Conservation (phyloP, 2,797 vertebrate genomes). For the Neomorphus geoffroyi region DNA sequence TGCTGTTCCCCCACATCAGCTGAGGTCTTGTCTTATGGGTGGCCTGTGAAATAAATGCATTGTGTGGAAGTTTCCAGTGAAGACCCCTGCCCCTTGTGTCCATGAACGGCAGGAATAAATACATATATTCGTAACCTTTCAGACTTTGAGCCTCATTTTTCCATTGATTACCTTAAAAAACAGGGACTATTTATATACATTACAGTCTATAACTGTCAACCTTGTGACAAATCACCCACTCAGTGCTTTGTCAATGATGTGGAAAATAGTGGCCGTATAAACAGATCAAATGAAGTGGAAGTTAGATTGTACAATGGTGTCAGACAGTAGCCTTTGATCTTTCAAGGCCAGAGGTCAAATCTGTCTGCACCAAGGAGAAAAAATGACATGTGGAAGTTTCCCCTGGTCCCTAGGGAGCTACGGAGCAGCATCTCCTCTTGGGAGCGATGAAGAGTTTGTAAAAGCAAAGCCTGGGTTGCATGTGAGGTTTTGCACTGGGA, state of each 20-base stretch:
- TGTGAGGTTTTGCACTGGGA: not conserved
- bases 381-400: accelerated
- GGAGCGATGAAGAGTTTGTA: not conserved
- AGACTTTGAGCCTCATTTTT: constrained; percentile 19
- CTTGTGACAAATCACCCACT: constrained; percentile 39
- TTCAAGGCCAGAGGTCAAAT: constrained; percentile 22
- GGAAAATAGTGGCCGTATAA: constrained; percentile 58
- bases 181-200: constrained; percentile 41
- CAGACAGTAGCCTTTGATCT: not conserved
- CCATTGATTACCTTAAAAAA: constrained; percentile 39
- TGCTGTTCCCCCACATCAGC: not conserved
- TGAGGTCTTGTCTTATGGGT: not conserved
- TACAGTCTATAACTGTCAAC: constrained; percentile 11
- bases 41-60: not conserved
- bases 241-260: constrained; percentile 38
- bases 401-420: not conserved
- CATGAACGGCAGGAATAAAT: not conserved
- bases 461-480: not conserved
- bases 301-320: not conserved
- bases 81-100: not conserved
- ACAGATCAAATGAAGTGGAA: constrained; percentile 56
- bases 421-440: not conserved
- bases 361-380: not conserved
- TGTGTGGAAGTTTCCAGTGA: not conserved
- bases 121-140: not conserved